Conservation (phyloP, 2,797 vertebrate genomes). For the Silurus aristotelis region DNA sequence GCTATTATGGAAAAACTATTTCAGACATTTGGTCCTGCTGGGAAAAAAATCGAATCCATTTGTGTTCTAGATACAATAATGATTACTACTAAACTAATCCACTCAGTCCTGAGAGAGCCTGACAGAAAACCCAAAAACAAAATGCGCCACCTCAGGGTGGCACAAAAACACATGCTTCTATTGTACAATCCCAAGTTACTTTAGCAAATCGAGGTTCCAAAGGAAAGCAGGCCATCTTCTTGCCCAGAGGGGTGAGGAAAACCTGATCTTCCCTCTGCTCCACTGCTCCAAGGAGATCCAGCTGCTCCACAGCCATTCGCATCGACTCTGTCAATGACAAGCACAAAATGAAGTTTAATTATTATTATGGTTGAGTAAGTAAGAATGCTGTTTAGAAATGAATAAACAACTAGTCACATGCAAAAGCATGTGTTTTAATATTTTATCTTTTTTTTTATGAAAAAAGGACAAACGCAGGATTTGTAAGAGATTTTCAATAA, state of each 20-base stretch:
- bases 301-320: conserved; percentile 83
- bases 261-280: conserved; percentile 83
- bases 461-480: no score
- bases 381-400: no score
- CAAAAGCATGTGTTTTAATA: no score
- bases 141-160: no score
- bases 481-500: no score
- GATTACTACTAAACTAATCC: not conserved
- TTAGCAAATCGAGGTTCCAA: conserved; percentile 93
- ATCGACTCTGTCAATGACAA: conserved; percentile 79
- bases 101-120: no score
- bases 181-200: conserved; percentile 69
- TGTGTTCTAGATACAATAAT: no score
- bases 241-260: conserved; percentile 85
- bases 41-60: not conserved
- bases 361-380: no score
- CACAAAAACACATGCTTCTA: not conserved
- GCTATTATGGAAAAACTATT: not conserved
- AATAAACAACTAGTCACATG: no score
- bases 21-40: not conserved
- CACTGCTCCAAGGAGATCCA: conserved; percentile 88
- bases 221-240: conserved; percentile 95
- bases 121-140: not conserved
- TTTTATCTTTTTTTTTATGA: no score
- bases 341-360: no score